Conservation (phyloP, 1,140 invertebrate species). For the Calycopis cecrops region DNA sequence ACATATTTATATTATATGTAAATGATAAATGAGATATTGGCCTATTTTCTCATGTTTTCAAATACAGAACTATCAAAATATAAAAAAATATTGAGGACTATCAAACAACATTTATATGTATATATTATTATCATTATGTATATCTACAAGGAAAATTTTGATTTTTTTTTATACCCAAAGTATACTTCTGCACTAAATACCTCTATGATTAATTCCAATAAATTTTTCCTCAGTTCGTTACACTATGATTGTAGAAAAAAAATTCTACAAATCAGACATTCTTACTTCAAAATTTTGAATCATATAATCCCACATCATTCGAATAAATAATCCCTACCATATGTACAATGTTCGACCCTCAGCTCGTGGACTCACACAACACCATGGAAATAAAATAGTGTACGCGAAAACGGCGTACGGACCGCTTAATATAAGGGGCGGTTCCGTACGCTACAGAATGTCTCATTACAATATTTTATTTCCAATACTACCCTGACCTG, state of each 20-base stretch:
- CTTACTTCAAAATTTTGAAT: conserved; percentile 41
- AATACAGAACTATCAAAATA: conserved; percentile 77
- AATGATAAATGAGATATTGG: conserved; percentile 71
- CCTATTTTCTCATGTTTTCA: conserved; percentile 69
- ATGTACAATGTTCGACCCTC: conserved; percentile 69
- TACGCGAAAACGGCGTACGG: conserved; percentile 45
- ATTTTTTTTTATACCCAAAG: conserved; percentile 57
- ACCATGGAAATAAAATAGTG: conserved; percentile 64
- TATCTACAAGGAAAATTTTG: conserved; percentile 70
- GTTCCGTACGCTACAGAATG: conserved; percentile 11
- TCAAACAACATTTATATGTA: conserved; percentile 73
- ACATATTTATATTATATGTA: conserved; percentile 52
- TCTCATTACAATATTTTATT: conserved; percentile 62
- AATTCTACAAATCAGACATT: conserved; percentile 49
- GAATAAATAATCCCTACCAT: conserved; percentile 70
- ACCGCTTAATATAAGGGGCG: conserved; percentile 22
- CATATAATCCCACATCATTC: conserved; percentile 45
- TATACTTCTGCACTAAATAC: conserved; percentile 66
- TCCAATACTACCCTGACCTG: conserved; percentile 70
- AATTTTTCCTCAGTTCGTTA: conserved; percentile 57
- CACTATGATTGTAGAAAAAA: conserved; percentile 49
- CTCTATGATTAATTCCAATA: conserved; percentile 65
- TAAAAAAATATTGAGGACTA: conserved; percentile 76
- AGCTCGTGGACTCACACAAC: conserved; percentile 72
- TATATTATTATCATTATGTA: conserved; percentile 68